A percentile compares a stretch with the other conserved stretches of the same genome.
These are phyloP conservation scores for Orthosia gothica DNA, from an alignment of 2,888 invertebrate species.

Conservation along the genomic window DNA sequence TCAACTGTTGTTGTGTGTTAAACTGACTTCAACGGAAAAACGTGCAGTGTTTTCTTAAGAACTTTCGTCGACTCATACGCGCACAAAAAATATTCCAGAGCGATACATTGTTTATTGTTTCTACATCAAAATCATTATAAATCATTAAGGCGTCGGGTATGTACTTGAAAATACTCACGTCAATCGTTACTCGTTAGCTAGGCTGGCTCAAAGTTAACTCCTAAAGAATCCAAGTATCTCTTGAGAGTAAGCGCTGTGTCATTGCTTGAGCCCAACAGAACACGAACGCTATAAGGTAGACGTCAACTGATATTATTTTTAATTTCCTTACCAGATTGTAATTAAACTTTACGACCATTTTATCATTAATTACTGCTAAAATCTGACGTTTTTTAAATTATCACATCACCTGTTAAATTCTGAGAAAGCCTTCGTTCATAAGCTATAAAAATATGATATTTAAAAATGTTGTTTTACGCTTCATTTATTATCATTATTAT, in stretches of 20 bases:
- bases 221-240: conserved; percentile 89
- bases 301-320: conserved; percentile 31
- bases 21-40: conserved; percentile 21
- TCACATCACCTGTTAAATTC: conserved; percentile 35
- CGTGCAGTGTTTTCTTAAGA: conserved; percentile 24
- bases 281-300: conserved; percentile 72
- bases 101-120: conserved; percentile 71
- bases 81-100: conserved; percentile 39
- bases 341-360: conserved; percentile 59
- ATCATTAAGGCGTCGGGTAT: conserved; percentile 79
- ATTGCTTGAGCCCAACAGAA: conserved; percentile 82
- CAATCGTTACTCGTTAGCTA: conserved; percentile 89
- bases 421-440: conserved; percentile 24
- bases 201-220: conserved; percentile 82
- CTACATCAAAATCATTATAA: conserved; percentile 73
- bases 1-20: too few relatives aligned
- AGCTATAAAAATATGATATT: conserved; percentile 48
- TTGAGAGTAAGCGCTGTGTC: conserved; percentile 89
- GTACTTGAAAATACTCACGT: conserved; percentile 83
- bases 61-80: conserved; percentile 31
- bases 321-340: conserved; percentile 23
- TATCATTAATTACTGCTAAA: conserved; percentile 53
- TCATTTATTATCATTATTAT: conserved; percentile 45
- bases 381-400: conserved; percentile 36
- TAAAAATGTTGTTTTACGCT: conserved; percentile 32